These are phyloP conservation scores for Acanthosoma haemorrhoidale DNA, from an alignment of 2,888 invertebrate species.

Conservation along the genomic window DNA sequence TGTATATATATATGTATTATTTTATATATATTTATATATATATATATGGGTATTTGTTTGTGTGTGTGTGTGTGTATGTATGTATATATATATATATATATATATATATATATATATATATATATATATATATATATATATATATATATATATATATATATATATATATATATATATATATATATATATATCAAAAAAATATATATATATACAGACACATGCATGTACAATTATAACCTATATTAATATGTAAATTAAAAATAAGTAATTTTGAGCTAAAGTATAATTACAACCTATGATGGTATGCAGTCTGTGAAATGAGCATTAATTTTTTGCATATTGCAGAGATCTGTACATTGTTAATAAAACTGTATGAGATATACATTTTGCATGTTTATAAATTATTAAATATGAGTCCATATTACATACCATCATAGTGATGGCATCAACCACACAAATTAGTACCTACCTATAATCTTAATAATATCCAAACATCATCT, in stretches of 20 bases:
- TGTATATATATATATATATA: neutral
- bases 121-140: no score
- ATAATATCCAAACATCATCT: neutral
- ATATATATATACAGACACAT: no score
- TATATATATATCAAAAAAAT: neutral
- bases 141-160: no score
- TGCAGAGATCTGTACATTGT: slow-evolving; percentile 14
- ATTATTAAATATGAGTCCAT: slow-evolving; percentile 13
- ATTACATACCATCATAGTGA: slow-evolving; percentile 3
- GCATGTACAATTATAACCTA: neutral
- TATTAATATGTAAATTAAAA: neutral
- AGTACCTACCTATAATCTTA: slow-evolving; percentile 16
- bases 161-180: neutral
- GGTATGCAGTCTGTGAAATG: neutral
- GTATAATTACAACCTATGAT: slow-evolving; percentile 4
- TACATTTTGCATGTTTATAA: slow-evolving; percentile 12
- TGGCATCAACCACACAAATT: slow-evolving; percentile 11
- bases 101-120: neutral
- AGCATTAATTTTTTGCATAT: slow-evolving; percentile 19
- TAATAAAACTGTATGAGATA: neutral
- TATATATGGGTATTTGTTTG: neutral
- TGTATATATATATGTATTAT: neutral
- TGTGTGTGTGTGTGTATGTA: neutral
- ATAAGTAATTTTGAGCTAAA: neutral
- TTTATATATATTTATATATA: neutral